Base-by-base conservation (phyloP, 2,888 invertebrate genomes). In the Drosophila kokeensis region DNA sequence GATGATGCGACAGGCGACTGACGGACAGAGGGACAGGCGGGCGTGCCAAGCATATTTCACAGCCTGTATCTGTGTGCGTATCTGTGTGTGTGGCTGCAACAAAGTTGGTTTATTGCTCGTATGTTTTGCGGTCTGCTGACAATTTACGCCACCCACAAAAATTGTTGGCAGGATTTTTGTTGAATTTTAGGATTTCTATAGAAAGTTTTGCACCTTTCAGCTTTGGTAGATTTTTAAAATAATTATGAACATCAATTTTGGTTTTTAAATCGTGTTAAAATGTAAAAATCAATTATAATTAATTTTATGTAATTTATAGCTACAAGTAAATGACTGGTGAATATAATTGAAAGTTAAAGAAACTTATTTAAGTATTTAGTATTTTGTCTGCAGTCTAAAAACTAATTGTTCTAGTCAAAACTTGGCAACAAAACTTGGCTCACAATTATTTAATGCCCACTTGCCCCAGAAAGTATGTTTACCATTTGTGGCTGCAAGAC, bases 1-100 rank as follows among this genome's bases (percentile, higher is more conserved):
- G 86, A 84, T 90, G 88, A 81, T 82, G 81, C 80, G 90, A 89
- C 91, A 91, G 81, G 76, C 40, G 73, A 66, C 67, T 68, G 69
- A 32, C 50, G 38, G 36, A 29, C 52, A 55, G 42, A 60, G 34
- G 53, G 50, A 24, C 59, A 29, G 36, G 57, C 54, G 45, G 66
- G 54, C 53, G 29, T 79, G 64, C 61, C 63, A 62, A 49, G 38
- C 45, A 63, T 42, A 34, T 32, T 29, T 30, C 49, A 36, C 29
- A 21, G 67, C 45, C 15, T 29, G 52, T n/a, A 49, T 6, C 48
- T 55, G 36, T 21, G 45, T 15, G 45, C 7, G 52, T 40, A 30
- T 13, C n/a, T 13, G 21, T 36, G 30, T 8, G 30, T 64, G 49
- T 24, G 57, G 24, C 62, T 65, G 34, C 59, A 55, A 63, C 79